phyloP scores from a whole-genome alignment of 2,113 vertebrate species.

The Pachypanchax playfairii region DNA sequence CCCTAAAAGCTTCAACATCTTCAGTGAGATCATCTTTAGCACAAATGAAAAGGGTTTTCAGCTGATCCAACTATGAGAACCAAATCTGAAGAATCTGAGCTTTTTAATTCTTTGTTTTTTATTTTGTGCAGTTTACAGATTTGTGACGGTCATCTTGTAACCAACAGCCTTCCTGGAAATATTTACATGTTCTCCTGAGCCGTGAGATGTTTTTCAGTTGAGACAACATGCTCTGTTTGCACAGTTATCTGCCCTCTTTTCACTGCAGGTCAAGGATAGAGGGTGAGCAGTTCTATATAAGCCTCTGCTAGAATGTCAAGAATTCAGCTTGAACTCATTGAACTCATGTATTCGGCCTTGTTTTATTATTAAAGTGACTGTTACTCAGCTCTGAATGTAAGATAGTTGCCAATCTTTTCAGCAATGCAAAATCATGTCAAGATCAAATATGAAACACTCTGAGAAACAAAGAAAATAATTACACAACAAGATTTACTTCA shows the following conservation, averaged over 20 bases:
- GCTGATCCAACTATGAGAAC: too few species aligned
- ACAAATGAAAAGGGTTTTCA: too few species aligned
- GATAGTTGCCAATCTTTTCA: constrained; percentile 5
- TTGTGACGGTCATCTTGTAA: neutral
- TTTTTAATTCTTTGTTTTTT: too few species aligned
- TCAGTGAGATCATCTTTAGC: too few species aligned
- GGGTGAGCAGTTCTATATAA: constrained; percentile 42
- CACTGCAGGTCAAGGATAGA: constrained; percentile 36
- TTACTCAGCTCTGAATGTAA: neutral
- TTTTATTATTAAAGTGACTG: constrained; percentile 1
- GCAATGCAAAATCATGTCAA: too few species aligned
- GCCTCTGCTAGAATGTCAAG: constrained; percentile 42
- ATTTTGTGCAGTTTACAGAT: neutral
- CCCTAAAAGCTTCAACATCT: too few species aligned
- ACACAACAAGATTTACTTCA: too few species aligned
- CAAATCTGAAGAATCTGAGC: too few species aligned
- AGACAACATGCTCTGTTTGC: constrained; percentile 24
- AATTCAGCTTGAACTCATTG: constrained; percentile 39
- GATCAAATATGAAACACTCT: too few species aligned
- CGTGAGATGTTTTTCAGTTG: constrained; percentile 42
- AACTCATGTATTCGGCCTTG: constrained; percentile 13
- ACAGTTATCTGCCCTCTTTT: constrained; percentile 9
- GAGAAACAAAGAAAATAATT: too few species aligned
- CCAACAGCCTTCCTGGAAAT: constrained; percentile 8
- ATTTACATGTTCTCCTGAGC: constrained; percentile 1